Evolutionary conservation across 2,888 invertebrate species (phyloP).

Genomic region (Thymelicus acteon): DNA sequence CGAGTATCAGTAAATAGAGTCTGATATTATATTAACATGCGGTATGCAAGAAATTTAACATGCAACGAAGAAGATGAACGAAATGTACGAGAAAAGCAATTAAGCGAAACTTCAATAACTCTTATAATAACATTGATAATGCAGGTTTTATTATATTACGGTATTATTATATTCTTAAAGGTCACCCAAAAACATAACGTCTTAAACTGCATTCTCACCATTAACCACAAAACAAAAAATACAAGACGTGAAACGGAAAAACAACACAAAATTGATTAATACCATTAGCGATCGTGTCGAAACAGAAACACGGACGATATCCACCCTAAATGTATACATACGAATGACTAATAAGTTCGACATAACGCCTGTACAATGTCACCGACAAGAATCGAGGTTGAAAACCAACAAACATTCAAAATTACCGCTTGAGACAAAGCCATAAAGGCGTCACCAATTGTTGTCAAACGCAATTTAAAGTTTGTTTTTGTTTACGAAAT

Average conservation of each 20-base stretch:
- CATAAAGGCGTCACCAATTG: conserved; percentile 40
- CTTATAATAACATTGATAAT: not conserved
- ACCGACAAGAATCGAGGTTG: conserved; percentile 40
- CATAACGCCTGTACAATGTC: conserved; percentile 64
- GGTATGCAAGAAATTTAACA: too few species aligned
- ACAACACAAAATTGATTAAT: conserved; percentile 71
- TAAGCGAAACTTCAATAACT: too few species aligned
- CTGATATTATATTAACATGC: too few species aligned
- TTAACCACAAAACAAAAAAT: conserved; percentile 20
- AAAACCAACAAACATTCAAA: conserved; percentile 36
- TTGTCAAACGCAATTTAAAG: not conserved
- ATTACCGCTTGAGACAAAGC: conserved; percentile 11
- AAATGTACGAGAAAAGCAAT: too few species aligned
- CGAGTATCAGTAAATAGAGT: too few species aligned
- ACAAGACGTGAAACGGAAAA: conserved; percentile 48
- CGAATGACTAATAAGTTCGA: conserved; percentile 72
- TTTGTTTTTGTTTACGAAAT: conserved; percentile 61
- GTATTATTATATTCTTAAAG: not conserved
- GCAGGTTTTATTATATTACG: not conserved
- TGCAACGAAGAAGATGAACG: too few species aligned
- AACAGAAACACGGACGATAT: conserved; percentile 65
- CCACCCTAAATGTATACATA: conserved; percentile 69
- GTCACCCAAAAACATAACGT: not conserved
- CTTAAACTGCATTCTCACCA: conserved; percentile 4
- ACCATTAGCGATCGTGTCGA: conserved; percentile 76